Evolutionary conservation across 2,888 invertebrate species (phyloP), one percentile per base, ranked within the genome.

Genomic region (Drosophila gaucha): DNA sequence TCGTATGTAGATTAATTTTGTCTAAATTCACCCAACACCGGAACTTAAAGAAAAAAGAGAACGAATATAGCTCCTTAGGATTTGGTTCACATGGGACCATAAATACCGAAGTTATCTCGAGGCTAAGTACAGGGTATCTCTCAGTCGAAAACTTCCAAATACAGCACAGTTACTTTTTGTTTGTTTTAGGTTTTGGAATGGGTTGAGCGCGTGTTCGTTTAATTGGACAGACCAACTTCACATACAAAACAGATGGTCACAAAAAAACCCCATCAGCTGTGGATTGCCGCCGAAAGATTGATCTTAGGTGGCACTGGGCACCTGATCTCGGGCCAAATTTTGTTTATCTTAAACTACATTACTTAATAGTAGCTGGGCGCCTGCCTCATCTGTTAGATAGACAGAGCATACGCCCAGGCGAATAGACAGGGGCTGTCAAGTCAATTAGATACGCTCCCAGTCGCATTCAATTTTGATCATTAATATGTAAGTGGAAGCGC

Each of bases 371-470:
- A n/a, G 18, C 28, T 18, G n/a, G 18, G 30, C 44, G 16, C 8
- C 31, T 20, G 35, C 62, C 44, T 30, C 18, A 12, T 12, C 18
- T 28, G 44, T 12, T 18, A 54, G 38, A 38, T 20, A 43, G 44
- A 28, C 30, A 41, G 33, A 22, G 44, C 57, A 60, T 46, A 66
- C 67, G 64, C 54, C 67, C 49, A 33, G 10, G 26, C 22, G 30
- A 55, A 14, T 41, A n/a, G 68, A 63, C 74, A 80, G 75, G 26
- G 10, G 51, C 77, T 65, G 70, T 67, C 76, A 65, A 49, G 18
- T 39, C 71, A 71, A 76, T 67, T 67, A 58, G 64, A 65, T 38
- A 46, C 50, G 62, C 35, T 22, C 46, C 51, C 49, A 52, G 46
- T 41, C 20, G 6, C 36, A 55, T 38, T 33, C 22, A 41, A 47